These are phyloP conservation scores for Frieseomelitta varia DNA, from an alignment of 1,140 invertebrate species.

Conservation along the genomic window DNA sequence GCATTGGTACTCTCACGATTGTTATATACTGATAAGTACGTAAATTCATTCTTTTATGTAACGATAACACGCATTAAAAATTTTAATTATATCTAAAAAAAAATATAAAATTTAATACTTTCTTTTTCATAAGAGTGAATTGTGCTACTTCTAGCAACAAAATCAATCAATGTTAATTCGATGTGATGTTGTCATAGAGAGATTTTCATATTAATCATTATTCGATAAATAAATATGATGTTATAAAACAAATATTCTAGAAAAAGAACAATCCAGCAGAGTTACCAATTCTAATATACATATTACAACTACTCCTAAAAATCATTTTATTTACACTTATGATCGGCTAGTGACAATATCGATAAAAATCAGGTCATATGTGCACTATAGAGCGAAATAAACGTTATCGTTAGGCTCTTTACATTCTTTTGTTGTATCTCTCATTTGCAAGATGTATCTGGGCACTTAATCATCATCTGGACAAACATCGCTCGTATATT, in stretches of 20 bases:
- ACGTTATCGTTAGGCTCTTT: constrained; percentile 33
- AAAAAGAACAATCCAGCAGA: constrained; percentile 42
- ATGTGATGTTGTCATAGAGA: constrained; percentile 13
- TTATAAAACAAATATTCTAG: neutral
- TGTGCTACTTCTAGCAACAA: neutral
- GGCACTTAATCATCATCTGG: constrained; percentile 7
- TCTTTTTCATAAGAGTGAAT: neutral
- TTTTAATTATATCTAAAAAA: neutral
- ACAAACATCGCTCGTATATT: neutral
- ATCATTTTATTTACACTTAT: constrained; percentile 73
- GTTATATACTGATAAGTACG: constrained; percentile 5
- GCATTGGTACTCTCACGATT: constrained; percentile 50
- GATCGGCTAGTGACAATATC: constrained; percentile 59
- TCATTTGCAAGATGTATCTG: constrained; percentile 18
- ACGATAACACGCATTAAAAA: neutral
- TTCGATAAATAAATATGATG: neutral
- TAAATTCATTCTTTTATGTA: neutral
- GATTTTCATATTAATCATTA: neutral
- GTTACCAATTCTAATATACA: constrained; percentile 49
- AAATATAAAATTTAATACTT: constrained; percentile 1
- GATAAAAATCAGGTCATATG: constrained; percentile 67
- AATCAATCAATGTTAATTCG: neutral
- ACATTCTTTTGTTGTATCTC: constrained; percentile 40
- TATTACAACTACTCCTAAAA: constrained; percentile 59
- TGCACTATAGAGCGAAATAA: constrained; percentile 34